Percentiles rank a stretch among this genome's conserved stretches.
phyloP scores from a whole-genome alignment of 37 sponge, comb jelly and placozoan genomes.

The Diacarnus erythraeanus region DNA sequence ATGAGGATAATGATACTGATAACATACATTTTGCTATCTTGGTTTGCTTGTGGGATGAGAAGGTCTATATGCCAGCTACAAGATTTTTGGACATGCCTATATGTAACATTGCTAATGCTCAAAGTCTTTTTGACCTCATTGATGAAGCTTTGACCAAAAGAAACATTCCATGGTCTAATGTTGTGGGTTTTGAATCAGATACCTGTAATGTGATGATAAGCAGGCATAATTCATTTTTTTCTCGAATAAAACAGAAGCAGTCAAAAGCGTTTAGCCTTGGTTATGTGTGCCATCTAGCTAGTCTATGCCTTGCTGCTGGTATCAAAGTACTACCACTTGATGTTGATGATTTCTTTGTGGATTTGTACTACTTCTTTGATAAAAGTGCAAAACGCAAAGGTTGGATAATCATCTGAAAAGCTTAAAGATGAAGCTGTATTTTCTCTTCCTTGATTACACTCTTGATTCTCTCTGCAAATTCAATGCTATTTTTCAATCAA shows the following conservation, averaged over 20 bases:
- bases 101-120: background rate
- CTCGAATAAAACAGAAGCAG: conserved; percentile 14
- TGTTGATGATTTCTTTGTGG: conserved; percentile 34
- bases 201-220: conserved; percentile 48
- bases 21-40: conserved; percentile 7
- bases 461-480: too few relatives aligned
- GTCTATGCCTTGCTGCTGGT: conserved; percentile 24
- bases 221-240: conserved; percentile 18
- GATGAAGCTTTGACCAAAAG: background rate
- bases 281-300: too few relatives aligned
- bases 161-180: too few relatives aligned
- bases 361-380: conserved; percentile 35
- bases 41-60: background rate
- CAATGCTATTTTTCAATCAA: too few relatives aligned
- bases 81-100: background rate
- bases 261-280: conserved; percentile 1
- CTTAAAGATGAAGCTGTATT: too few relatives aligned
- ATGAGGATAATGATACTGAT: conserved; percentile 1
- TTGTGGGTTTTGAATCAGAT: conserved; percentile 52
- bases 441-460: too few relatives aligned
- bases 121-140: background rate
- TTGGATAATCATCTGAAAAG: too few relatives aligned
- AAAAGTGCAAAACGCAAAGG: conserved; percentile 28
- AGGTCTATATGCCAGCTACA: background rate
- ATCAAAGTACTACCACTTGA: conserved; percentile 36